A percentile compares a stretch with the other conserved stretches of the same genome.
These are phyloP conservation scores for Mactra quadrangularis DNA, from an alignment of 1,140 invertebrate species.

Conservation along the genomic window DNA sequence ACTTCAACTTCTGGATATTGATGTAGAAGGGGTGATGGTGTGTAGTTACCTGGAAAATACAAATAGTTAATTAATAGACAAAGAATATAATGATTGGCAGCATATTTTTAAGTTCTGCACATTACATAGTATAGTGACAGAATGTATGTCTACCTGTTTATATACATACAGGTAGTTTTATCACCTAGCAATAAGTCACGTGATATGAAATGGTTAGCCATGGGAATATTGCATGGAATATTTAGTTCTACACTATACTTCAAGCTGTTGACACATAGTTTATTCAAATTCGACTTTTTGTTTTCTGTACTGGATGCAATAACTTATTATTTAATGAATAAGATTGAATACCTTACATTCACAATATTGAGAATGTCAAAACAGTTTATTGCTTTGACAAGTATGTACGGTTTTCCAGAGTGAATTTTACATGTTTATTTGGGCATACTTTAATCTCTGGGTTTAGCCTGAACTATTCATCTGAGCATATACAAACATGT, in stretches of 20 bases:
- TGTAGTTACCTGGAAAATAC: slow-evolving; percentile 37
- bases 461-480: no score
- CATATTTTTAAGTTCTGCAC: background rate
- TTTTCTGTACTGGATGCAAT: no score
- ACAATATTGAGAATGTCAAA: no score
- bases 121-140: background rate
- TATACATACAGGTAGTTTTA: background rate
- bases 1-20: slow-evolving; percentile 37
- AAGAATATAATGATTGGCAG: background rate
- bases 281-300: no score
- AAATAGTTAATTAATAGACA: background rate
- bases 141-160: no score
- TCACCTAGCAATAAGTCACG: background rate
- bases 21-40: slow-evolving; percentile 4
- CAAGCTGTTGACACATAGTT: background rate
- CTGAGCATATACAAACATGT: no score
- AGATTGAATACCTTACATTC: no score
- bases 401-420: no score
- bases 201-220: background rate
- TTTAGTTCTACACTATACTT: background rate
- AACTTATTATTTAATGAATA: no score
- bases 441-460: no score
- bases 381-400: no score
- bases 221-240: background rate
- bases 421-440: no score